phyloP scores from a whole-genome alignment of 2,797 vertebrate species.

The Botia almorhae region DNA sequence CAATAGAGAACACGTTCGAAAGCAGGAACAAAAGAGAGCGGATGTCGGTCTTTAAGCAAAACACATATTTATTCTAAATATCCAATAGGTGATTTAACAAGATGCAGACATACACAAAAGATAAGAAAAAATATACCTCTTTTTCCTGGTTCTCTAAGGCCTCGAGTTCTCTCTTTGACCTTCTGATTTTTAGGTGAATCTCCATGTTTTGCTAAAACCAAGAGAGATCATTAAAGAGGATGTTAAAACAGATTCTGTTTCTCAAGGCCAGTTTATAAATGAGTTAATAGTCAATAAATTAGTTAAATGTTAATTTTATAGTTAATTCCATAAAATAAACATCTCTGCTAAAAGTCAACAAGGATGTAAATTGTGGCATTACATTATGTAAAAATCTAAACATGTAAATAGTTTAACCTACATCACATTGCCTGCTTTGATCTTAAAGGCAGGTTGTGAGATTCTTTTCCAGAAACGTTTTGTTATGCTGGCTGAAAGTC shows the following conservation, averaged over 20 bases:
- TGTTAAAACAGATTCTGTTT: slow-evolving; percentile 13
- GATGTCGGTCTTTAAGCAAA: not conserved
- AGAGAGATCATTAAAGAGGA: slow-evolving; percentile 49
- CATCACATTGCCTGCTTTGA: too few relatives aligned
- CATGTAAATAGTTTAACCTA: too few relatives aligned
- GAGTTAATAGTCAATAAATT: too few relatives aligned
- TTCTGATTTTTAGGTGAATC: slow-evolving; percentile 95
- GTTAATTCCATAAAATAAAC: too few relatives aligned
- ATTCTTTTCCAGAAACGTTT: too few relatives aligned
- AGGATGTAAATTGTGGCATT: too few relatives aligned
- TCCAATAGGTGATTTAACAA: not conserved
- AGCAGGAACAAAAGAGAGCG: not conserved
- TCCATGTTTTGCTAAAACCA: slow-evolving; percentile 94
- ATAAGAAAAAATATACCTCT: slow-evolving; percentile 76
- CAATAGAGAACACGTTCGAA: not conserved
- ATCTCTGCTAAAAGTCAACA: not conserved
- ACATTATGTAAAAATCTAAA: too few relatives aligned
- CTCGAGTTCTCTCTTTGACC: slow-evolving; percentile 91
- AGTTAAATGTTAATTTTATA: too few relatives aligned
- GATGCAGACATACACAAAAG: not conserved
- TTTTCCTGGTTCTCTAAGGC: slow-evolving; percentile 94
- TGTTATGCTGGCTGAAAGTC: too few relatives aligned
- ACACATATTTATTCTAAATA: not conserved
- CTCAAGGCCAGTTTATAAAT: not conserved
- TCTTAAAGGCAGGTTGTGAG: too few relatives aligned